Conservation (phyloP, 2,113 vertebrate genomes). For the Psephotus haematonotus region DNA sequence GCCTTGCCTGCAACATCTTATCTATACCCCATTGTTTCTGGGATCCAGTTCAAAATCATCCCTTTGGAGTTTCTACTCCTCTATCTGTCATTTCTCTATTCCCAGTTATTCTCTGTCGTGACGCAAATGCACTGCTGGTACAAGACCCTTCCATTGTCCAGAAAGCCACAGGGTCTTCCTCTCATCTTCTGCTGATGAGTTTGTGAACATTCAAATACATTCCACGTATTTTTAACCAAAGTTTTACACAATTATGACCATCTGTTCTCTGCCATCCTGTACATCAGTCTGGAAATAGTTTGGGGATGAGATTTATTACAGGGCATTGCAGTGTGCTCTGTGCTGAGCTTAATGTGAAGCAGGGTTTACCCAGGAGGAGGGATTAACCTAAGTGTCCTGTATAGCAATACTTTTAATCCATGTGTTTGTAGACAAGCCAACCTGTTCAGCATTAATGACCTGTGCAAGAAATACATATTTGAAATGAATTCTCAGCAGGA, state of each 20-base stretch:
- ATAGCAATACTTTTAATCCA: constrained; percentile 20
- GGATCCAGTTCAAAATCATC: background rate
- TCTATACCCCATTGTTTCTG: background rate
- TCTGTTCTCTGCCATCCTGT: background rate
- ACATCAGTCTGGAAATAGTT: background rate
- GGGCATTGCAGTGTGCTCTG: background rate
- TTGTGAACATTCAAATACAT: background rate
- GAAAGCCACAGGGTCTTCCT: background rate
- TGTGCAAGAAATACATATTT: constrained; percentile 7
- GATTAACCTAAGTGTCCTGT: constrained; percentile 13
- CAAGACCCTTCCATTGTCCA: background rate
- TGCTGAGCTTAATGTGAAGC: constrained; percentile 17
- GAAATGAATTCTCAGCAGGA: constrained; percentile 11
- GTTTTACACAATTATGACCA: background rate
- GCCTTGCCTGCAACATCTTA: background rate
- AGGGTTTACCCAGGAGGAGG: background rate
- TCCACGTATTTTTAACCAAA: background rate
- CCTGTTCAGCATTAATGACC: background rate
- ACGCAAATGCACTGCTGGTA: background rate
- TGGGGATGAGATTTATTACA: background rate
- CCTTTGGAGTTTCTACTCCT: background rate
- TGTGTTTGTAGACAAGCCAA: constrained; percentile 35
- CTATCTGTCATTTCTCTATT: background rate
- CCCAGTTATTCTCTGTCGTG: background rate
- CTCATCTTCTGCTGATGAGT: background rate